These are phyloP conservation scores for Panonychus citri DNA, from an alignment of 1,140 invertebrate species.

Conservation along the genomic window DNA sequence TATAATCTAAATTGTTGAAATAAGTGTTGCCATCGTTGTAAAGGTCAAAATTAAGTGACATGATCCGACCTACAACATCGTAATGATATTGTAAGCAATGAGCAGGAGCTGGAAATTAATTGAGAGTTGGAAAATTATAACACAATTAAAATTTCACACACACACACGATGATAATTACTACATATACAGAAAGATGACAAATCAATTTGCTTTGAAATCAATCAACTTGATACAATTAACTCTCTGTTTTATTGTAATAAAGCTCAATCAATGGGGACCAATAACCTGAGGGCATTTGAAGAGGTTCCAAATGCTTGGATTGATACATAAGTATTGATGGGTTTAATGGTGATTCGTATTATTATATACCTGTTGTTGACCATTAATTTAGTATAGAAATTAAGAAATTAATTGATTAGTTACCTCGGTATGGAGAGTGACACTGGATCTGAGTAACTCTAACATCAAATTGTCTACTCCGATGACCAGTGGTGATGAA, in stretches of 20 bases:
- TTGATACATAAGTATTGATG: no score
- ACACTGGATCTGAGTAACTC: conserved; percentile 13
- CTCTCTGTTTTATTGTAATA: no score
- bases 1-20: conserved; percentile 30
- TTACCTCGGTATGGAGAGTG: conserved; percentile 29
- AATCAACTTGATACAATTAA: no score
- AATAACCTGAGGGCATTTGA: no score
- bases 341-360: no score
- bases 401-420: conserved; percentile 1
- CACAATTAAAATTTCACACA: not conserved
- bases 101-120: conserved; percentile 31
- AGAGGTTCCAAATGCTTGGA: no score
- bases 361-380: no score
- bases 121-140: not conserved
- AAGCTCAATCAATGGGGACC: no score
- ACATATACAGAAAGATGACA: no score
- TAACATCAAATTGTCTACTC: conserved; percentile 11
- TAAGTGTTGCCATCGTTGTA: conserved; percentile 18
- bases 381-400: no score
- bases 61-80: conserved; percentile 34
- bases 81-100: conserved; percentile 56
- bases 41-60: conserved; percentile 34
- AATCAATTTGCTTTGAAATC: no score
- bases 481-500: conserved; percentile 26
- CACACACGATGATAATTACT: no score